Percentiles rank a stretch among this genome's conserved stretches.
These are phyloP conservation scores for Cetonia aurata DNA, from an alignment of 2,888 invertebrate species.

Conservation along the genomic window DNA sequence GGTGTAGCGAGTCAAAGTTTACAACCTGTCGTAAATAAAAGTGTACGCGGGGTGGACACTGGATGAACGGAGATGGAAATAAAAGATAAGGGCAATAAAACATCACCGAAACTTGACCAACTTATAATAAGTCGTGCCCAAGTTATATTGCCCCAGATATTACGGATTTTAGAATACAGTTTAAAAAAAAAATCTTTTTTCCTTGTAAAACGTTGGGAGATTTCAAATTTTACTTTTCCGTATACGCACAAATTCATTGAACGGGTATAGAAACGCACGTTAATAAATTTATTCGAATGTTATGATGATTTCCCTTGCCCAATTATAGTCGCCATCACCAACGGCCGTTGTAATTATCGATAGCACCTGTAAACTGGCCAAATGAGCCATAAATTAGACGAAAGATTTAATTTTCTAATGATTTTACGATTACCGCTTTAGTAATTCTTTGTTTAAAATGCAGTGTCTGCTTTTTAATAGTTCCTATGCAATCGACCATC, in stretches of 20 bases:
- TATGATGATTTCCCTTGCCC: no score
- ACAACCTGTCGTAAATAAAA: conserved; percentile 39
- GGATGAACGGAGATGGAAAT: conserved; percentile 16
- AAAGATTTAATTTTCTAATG: conserved; percentile 29
- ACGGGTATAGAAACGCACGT: no score
- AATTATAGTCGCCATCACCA: conserved; percentile 8
- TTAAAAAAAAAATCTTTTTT: neutral
- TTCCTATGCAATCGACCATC: no score
- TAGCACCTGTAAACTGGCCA: conserved; percentile 11
- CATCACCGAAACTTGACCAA: conserved; percentile 41
- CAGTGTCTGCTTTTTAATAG: no score
- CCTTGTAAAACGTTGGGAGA: neutral
- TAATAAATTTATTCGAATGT: no score
- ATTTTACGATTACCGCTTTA: conserved; percentile 10
- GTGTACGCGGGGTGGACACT: conserved; percentile 14
- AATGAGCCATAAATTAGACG: conserved; percentile 16
- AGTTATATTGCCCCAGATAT: conserved; percentile 41
- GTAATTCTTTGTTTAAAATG: no score
- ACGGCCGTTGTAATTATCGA: conserved; percentile 9
- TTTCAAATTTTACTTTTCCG: neutral
- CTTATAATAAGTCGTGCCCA: conserved; percentile 35
- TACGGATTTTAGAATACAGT: conserved; percentile 11
- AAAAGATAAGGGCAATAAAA: conserved; percentile 36
- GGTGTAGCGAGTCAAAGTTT: conserved; percentile 17
- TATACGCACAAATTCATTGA: no score